Evolutionary conservation across 2,888 invertebrate species (phyloP).

Genomic region (Stictocephala bisonia): DNA sequence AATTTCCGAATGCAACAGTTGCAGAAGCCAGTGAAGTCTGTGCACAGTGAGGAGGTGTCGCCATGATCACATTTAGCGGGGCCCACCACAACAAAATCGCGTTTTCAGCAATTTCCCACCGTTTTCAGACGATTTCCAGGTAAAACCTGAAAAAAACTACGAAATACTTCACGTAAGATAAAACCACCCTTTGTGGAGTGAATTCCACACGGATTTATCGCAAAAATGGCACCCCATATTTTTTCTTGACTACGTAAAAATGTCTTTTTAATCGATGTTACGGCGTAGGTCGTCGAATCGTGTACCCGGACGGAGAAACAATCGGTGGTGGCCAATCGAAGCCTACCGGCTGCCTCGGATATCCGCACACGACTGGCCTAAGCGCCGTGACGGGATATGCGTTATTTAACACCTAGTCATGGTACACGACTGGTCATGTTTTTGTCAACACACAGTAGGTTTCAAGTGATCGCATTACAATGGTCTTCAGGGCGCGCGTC

Average conservation of each 20-base stretch:
- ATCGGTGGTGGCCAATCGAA: slow-evolving; percentile 19
- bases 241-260: no score
- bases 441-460: no score
- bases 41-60: slow-evolving; percentile 6
- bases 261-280: no score
- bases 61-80: slow-evolving; percentile 17
- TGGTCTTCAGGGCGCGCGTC: no score
- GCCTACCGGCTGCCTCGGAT: slow-evolving; percentile 19
- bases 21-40: slow-evolving; percentile 23
- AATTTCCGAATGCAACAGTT: slow-evolving; percentile 28
- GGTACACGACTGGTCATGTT: slow-evolving; percentile 20
- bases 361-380: not conserved
- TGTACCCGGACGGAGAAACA: slow-evolving; percentile 18
- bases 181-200: no score
- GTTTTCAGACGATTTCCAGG: not conserved
- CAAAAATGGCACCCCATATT: no score
- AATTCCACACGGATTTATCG: no score
- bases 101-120: not conserved
- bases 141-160: no score
- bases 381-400: not conserved
- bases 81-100: slow-evolving; percentile 2
- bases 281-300: no score
- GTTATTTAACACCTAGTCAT: slow-evolving; percentile 32
- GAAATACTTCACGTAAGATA: no score
- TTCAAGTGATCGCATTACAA: no score